Conservation (phyloP, 2,888 invertebrate genomes). For the Spodoptera picta region DNA sequence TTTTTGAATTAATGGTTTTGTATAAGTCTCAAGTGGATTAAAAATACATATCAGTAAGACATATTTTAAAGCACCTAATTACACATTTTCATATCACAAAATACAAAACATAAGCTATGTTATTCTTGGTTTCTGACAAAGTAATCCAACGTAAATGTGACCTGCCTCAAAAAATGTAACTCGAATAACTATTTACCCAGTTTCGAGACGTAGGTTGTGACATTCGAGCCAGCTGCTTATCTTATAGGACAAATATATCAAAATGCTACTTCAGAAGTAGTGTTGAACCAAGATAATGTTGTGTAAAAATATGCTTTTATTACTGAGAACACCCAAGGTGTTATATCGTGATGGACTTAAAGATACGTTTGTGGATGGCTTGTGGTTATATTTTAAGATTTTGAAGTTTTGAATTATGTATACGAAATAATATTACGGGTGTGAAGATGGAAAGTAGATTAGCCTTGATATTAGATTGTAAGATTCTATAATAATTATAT, state of each 20-base stretch:
- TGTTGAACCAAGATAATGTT: conserved; percentile 73
- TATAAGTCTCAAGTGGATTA: too few species aligned
- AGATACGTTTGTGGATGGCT: too few species aligned
- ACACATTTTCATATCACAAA: too few species aligned
- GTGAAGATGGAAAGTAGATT: too few species aligned
- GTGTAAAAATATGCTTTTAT: conserved; percentile 71
- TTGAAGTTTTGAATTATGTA: not conserved
- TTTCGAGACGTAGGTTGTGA: conserved; percentile 29
- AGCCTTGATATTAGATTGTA: too few species aligned
- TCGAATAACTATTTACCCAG: conserved; percentile 38
- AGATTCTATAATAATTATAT: too few species aligned
- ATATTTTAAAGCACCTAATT: too few species aligned
- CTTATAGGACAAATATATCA: conserved; percentile 72
- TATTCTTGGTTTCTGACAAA: too few species aligned
- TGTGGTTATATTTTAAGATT: not conserved
- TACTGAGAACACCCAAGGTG: conserved; percentile 69
- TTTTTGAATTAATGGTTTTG: too few species aligned
- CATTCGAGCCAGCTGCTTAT: conserved; percentile 65
- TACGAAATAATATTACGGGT: too few species aligned
- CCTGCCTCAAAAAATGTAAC: conserved; percentile 28
- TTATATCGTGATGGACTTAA: conserved; percentile 7
- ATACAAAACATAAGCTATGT: too few species aligned
- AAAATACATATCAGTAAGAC: not conserved
- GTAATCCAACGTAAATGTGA: conserved; percentile 17
- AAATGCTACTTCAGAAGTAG: conserved; percentile 82